Evolutionary conservation across 2,888 invertebrate genomes (phyloP).

Genomic region (Scaptomyza reducta): DNA sequence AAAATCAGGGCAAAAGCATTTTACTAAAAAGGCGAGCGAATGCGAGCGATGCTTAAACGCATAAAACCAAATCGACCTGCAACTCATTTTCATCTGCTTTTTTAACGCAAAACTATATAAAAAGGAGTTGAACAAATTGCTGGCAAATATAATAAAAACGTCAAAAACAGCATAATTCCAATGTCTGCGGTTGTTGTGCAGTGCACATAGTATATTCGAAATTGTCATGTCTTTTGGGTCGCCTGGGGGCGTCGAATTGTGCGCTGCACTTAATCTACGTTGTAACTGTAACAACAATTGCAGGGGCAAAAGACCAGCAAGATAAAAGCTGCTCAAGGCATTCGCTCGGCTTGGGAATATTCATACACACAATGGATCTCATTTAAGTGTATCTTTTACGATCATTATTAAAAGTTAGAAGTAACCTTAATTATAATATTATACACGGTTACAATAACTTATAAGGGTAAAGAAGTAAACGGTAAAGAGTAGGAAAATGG

Average conservation of each 20-base stretch:
- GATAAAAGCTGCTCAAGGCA: background rate
- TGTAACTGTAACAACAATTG: slow-evolving; percentile 20
- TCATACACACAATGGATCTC: background rate
- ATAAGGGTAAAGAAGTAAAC: too few species aligned
- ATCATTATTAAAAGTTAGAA: background rate
- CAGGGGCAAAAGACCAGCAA: background rate
- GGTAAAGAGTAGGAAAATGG: too few species aligned
- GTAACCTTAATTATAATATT: too few species aligned
- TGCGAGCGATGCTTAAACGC: slow-evolving; percentile 21
- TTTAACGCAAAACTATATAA: slow-evolving; percentile 39
- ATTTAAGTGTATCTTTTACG: background rate
- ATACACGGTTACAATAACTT: too few species aligned
- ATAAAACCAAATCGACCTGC: slow-evolving; percentile 41
- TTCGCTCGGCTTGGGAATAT: background rate
- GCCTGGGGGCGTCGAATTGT: slow-evolving; percentile 20
- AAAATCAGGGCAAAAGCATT: background rate
- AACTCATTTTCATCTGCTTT: slow-evolving; percentile 34
- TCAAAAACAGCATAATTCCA: slow-evolving; percentile 28
- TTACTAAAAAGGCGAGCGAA: slow-evolving; percentile 10
- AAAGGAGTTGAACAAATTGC: slow-evolving; percentile 25
- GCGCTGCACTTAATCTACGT: slow-evolving; percentile 43
- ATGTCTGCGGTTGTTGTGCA: slow-evolving; percentile 32
- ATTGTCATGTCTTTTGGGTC: slow-evolving; percentile 40
- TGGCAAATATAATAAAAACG: slow-evolving; percentile 1
- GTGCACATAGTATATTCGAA: slow-evolving; percentile 34